Base-by-base conservation (phyloP, 1,140 invertebrate species). In the Drosophila cardini region DNA sequence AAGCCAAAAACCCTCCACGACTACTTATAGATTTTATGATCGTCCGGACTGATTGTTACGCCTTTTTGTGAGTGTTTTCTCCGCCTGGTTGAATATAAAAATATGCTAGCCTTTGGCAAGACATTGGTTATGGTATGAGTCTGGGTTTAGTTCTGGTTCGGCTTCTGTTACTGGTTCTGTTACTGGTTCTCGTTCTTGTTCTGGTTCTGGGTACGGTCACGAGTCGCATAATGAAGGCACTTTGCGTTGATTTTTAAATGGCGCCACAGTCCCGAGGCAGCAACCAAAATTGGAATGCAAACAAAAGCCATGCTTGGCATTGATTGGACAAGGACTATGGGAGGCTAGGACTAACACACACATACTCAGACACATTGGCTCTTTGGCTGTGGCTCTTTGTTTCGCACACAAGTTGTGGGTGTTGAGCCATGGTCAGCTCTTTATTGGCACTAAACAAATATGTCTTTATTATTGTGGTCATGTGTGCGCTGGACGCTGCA, bases 181-280 rank as follows among this genome's bases (percentile, higher is more conserved):
- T 36, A 36, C 34, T 8, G 16, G 21, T 4, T 26, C 5, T 18
- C 2, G 3, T 16, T 0, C 10, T 9, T 9, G 46, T 5, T 16
- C 8, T 46, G 43, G 43, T 32, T 10, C 42, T n/a, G 36, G 36
- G 34, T 32, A 21, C 46, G 62, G 50, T 50, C 45, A 58, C 46
- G 58, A 67, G 45, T 72, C 80, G 85, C 80, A 84, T 87, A 87
- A 87, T 87, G 80, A 87, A 87, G 84, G 73, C 80, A 87, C 73
- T 87, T 84, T 87, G 70, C 71, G 84, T 87, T 87, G 84, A 89
- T 83, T 89, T 87, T 87, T 87, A 89, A 87, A 89, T 83, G 84
- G 73, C 63, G 53, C 60, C 84, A n/a, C 1, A 9, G 70, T 70
- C 61, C 52, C 55, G 26, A 11, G 42, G 32, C 53, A 40, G 38